phyloP scores from a whole-genome alignment of 2,113 vertebrate genomes.

The Opisthocomus hoazin region DNA sequence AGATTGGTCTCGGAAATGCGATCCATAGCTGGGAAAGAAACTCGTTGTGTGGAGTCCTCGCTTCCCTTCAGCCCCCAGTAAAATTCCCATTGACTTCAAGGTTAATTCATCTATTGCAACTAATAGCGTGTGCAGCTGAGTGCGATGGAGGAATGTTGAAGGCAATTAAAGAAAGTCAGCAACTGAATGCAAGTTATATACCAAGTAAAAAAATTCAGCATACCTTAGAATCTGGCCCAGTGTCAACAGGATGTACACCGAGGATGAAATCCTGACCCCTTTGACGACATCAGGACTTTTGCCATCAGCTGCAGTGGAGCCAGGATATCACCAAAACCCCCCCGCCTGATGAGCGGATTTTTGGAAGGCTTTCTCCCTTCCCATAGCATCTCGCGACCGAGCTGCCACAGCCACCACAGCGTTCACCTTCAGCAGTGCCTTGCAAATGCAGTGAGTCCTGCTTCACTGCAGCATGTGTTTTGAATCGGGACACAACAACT shows the following conservation, averaged over 20 bases:
- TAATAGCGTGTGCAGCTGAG: background rate
- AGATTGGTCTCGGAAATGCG: background rate
- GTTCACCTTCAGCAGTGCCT: background rate
- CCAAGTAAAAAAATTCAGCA: background rate
- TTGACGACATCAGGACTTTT: background rate
- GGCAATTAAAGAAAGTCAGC: background rate
- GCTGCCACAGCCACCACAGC: background rate
- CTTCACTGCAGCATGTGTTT: background rate
- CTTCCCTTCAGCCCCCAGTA: background rate
- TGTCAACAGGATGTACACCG: background rate
- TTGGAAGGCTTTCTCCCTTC: background rate
- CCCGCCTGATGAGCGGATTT: background rate
- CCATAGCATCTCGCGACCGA: background rate
- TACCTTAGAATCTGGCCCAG: background rate
- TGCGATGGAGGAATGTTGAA: background rate
- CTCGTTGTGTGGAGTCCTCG: background rate
- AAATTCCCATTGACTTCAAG: background rate
- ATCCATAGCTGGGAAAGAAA: background rate
- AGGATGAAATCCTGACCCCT: slow-evolving; percentile 6
- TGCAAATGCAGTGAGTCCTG: rapidly evolving
- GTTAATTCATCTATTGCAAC: background rate
- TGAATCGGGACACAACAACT: background rate
- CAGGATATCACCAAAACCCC: background rate
- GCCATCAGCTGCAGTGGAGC: background rate
- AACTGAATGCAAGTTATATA: background rate